A percentile compares a stretch with the other conserved stretches of the same genome.
These are phyloP conservation scores for Macrotis lagotis DNA, from an alignment of 2,113 vertebrate species.

Conservation along the genomic window DNA sequence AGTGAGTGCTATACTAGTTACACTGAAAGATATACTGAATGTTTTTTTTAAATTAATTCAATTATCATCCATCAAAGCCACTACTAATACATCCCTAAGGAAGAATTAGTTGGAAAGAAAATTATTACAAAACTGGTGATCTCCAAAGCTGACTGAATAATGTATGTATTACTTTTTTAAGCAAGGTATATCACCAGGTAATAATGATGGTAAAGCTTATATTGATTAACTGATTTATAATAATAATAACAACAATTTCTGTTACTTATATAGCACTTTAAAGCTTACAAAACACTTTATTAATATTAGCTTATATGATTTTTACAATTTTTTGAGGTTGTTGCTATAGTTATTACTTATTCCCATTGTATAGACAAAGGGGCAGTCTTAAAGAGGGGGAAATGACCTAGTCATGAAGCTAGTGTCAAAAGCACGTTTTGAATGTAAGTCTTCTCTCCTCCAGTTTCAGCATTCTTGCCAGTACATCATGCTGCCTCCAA, in stretches of 20 bases:
- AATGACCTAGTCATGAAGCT: neutral
- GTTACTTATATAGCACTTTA: neutral
- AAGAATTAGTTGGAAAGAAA: slow-evolving; percentile 12
- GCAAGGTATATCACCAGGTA: neutral
- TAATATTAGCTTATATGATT: neutral
- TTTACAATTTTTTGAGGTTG: neutral
- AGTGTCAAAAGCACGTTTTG: neutral
- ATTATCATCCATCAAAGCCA: slow-evolving; percentile 21
- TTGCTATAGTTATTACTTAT: neutral
- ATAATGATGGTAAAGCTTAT: slow-evolving; percentile 5
- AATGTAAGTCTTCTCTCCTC: neutral
- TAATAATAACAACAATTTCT: neutral
- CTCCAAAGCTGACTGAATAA: slow-evolving; percentile 25
- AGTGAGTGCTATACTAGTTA: neutral
- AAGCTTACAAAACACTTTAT: neutral
- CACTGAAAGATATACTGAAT: neutral
- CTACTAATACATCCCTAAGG: slow-evolving; percentile 25
- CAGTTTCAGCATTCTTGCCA: neutral
- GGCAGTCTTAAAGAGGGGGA: neutral
- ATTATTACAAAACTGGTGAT: neutral
- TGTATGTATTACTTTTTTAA: neutral
- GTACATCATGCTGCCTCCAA: neutral
- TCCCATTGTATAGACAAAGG: neutral
- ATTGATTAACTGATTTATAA: slow-evolving; percentile 22
- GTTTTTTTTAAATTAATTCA: neutral